Evolutionary conservation across 2,888 invertebrate species (phyloP), one percentile per base, ranked within the genome.

Genomic region (Philereme vetulata): DNA sequence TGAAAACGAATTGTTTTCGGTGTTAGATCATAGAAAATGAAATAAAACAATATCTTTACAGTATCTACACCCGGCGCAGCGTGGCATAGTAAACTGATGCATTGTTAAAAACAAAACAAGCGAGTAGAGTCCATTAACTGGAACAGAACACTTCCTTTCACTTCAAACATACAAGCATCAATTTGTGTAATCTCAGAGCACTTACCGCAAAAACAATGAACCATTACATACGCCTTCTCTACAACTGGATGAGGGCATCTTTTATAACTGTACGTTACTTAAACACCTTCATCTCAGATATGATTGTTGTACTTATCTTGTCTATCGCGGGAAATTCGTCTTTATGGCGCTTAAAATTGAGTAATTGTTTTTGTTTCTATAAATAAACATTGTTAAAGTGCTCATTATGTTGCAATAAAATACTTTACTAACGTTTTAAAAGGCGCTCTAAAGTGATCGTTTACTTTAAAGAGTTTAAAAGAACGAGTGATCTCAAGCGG

Each of bases 121-220:
- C 71, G 70, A 75, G 53, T 50, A 43, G 60, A 51, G 71, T 66
- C 77, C 77, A 79, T 80, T 84, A 81, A 77, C 74, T 77, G 72
- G 73, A 78, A 82, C 78, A 77, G 75, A 77, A 81, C 74, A 80
- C 75, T 84, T 82, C 85, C 86, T 85, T 86, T 88, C 85, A 84
- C 87, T 84, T 78, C 77, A 77, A 82, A 80, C 80, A 80, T 72
- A 80, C 78, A 75, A 77, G 77, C 80, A 81, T 80, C 83, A 81
- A 85, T 85, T 84, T 82, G 80, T 81, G 84, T 82, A 85, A 86
- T 84, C 82, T 80, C 76, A 75, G 75, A 73, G 77, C 83, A 82
- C 82, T 86, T 85, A 84, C 78, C 70, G 76, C 80, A 80, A 82
- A 85, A 84, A 87, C 86, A 87, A 87, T 86, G 85, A 84, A 80